Evolutionary conservation across 1,140 invertebrate species (phyloP).

Genomic region (Fopius arisanus): DNA sequence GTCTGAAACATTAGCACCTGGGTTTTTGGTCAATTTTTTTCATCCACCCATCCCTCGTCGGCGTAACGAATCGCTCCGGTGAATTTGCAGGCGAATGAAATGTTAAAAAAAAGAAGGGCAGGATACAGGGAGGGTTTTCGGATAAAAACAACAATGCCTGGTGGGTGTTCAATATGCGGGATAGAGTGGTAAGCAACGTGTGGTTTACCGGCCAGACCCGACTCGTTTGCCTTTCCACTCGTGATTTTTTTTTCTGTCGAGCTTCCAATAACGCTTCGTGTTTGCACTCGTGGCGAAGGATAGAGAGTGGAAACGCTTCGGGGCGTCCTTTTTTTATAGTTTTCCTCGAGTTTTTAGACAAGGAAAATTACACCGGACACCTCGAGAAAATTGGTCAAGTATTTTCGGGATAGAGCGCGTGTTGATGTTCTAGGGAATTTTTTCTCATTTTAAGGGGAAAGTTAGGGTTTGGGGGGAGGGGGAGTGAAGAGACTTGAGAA

Average conservation of each 20-base stretch:
- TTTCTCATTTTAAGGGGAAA: no score
- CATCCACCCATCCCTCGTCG: neutral
- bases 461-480: no score
- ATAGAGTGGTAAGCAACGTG: conserved; percentile 10
- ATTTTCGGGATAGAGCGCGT: neutral
- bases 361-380: neutral
- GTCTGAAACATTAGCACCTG: conserved; percentile 4
- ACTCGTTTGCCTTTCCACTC: conserved; percentile 2
- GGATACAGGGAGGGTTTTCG: neutral
- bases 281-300: conserved; percentile 14
- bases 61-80: neutral
- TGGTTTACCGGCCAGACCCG: conserved; percentile 23
- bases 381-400: neutral
- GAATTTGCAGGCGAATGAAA: neutral
- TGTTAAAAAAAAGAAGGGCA: neutral
- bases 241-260: neutral
- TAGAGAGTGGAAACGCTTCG: neutral
- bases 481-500: no score
- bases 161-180: conserved; percentile 19
- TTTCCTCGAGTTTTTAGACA: neutral
- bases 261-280: conserved; percentile 26
- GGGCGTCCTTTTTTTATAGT: neutral
- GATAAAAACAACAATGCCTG: neutral
- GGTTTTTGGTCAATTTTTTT: neutral
- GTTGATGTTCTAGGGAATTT: no score